Percentiles rank a stretch among this genome's conserved stretches.
Evolutionary conservation across 2,113 vertebrate genomes (phyloP).

Genomic region (Heteronetta atricapilla): DNA sequence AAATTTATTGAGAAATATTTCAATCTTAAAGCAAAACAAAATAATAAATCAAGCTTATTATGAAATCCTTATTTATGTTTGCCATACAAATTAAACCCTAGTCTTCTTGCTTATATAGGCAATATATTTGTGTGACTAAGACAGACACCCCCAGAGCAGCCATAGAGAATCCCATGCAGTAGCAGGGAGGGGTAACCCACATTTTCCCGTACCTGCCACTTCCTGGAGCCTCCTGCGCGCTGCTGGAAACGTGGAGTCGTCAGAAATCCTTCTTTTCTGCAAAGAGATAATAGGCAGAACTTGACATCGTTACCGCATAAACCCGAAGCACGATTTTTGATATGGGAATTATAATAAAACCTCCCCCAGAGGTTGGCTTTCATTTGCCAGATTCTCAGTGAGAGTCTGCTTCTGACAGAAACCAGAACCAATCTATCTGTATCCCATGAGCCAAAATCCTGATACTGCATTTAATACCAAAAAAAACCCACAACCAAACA

Average conservation of each 20-base stretch:
- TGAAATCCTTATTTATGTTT: background rate
- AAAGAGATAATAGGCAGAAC: background rate
- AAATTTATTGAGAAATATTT: background rate
- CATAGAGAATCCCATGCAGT: accelerated
- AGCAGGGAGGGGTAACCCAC: background rate
- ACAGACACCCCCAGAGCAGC: background rate
- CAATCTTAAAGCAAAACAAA: background rate
- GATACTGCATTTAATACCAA: background rate
- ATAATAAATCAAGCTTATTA: background rate
- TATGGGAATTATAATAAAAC: background rate
- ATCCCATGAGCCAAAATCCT: background rate
- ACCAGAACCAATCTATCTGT: background rate
- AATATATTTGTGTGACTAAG: background rate
- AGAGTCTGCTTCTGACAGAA: background rate
- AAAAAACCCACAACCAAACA: too few relatives aligned
- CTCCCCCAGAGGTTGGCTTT: background rate
- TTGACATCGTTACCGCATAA: background rate
- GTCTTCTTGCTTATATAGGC: background rate
- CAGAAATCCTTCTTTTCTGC: constrained; percentile 1
- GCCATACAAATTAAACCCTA: background rate
- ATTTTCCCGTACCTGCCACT: background rate
- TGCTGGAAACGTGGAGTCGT: background rate
- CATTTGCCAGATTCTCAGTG: background rate
- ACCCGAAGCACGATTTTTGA: background rate
- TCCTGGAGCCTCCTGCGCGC: background rate